Percentiles rank a stretch among this genome's conserved stretches.
phyloP scores from a whole-genome alignment of 2,888 invertebrate genomes.

The Zaprionus lineosus region DNA sequence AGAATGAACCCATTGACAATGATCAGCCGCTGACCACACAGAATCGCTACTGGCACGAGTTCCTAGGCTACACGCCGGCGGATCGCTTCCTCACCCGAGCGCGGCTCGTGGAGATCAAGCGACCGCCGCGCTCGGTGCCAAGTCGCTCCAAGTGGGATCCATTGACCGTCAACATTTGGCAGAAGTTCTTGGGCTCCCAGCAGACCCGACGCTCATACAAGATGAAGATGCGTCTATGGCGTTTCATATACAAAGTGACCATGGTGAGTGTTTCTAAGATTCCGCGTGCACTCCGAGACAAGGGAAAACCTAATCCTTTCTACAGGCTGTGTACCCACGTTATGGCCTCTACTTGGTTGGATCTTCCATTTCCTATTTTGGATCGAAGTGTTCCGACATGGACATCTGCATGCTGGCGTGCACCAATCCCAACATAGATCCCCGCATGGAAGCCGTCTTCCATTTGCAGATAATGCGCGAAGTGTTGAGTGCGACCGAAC shows the following conservation, averaged over 20 bases:
- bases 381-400: conserved; percentile 95
- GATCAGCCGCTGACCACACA: conserved; percentile 52
- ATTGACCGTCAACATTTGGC: conserved; percentile 90
- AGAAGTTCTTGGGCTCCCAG: conserved; percentile 89
- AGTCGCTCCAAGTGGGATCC: conserved; percentile 87
- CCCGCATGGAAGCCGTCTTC: conserved; percentile 87
- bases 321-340: conserved; percentile 84
- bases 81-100: conserved; percentile 88
- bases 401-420: conserved; percentile 96
- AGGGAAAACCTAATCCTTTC: neutral
- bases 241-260: conserved; percentile 88
- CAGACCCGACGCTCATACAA: conserved; percentile 91
- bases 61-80: conserved; percentile 83
- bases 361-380: conserved; percentile 98
- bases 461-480: conserved; percentile 80
- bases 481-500: conserved; percentile 76
- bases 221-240: conserved; percentile 93
- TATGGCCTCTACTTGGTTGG: conserved; percentile 97
- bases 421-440: conserved; percentile 84
- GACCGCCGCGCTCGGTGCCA: conserved; percentile 86
- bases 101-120: conserved; percentile 87
- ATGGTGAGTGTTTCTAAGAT: conserved; percentile 87
- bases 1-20: conserved; percentile 30
- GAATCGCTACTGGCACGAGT: conserved; percentile 75
- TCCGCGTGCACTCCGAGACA: no score